phyloP scores from a whole-genome alignment of 1,140 invertebrate genomes.

The Penaeus vannamei region DNA sequence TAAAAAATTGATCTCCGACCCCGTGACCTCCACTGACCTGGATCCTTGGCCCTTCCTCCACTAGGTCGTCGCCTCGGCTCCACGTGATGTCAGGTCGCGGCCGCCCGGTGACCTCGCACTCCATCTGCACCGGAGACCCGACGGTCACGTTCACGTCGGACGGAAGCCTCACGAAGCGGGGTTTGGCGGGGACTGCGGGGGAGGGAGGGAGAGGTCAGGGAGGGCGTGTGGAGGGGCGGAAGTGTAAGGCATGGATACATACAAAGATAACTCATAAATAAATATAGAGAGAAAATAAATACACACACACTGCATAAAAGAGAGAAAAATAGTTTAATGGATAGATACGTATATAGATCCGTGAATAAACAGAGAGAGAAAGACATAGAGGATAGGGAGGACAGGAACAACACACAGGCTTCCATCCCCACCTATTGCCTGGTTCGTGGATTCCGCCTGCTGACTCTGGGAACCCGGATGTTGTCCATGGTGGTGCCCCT shows the following conservation, averaged over 20 bases:
- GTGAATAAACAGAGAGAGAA: no score
- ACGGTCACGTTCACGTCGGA: constrained; percentile 71
- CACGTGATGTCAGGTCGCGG: constrained; percentile 81
- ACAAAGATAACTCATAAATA: constrained; percentile 1
- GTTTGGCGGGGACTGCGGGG: constrained; percentile 57
- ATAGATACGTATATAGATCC: no score
- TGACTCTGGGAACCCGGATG: not conserved
- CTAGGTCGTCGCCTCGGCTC: constrained; percentile 78
- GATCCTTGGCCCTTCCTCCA: constrained; percentile 75
- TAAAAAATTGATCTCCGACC: not conserved
- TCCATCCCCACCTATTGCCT: not conserved
- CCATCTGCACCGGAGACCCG: constrained; percentile 75
- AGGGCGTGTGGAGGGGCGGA: constrained; percentile 8
- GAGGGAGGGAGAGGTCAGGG: not conserved
- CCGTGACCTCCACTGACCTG: constrained; percentile 70
- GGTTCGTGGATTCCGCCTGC: not conserved
- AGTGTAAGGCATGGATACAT: not conserved
- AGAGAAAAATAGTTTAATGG: no score
- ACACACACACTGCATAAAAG: no score
- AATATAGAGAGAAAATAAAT: not conserved
- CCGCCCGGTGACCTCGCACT: constrained; percentile 79
- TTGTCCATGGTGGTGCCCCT: not conserved
- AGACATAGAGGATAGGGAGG: no score
- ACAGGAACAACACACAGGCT: not conserved
- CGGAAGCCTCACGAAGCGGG: constrained; percentile 70